Percentiles rank a stretch among this genome's conserved stretches.
Evolutionary conservation across 2,888 invertebrate species (phyloP).

Genomic region (Seira ritae): DNA sequence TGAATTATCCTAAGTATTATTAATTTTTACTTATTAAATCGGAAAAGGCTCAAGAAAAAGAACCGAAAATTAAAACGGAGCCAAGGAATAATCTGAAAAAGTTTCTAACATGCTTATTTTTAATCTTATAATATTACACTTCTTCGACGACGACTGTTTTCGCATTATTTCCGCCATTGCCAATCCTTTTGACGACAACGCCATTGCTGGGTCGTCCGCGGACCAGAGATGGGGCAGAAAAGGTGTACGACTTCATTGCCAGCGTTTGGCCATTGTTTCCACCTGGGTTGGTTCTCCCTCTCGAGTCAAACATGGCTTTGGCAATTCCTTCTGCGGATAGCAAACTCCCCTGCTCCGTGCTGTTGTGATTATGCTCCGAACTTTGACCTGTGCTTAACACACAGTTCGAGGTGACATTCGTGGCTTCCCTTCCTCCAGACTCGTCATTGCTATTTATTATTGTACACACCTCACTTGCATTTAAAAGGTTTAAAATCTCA

Average conservation of each 20-base stretch:
- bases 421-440: slow-evolving; percentile 56
- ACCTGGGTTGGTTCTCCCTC: slow-evolving; percentile 66
- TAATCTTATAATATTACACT: slow-evolving; percentile 41
- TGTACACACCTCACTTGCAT: slow-evolving; percentile 69
- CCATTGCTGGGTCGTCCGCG: slow-evolving; percentile 59
- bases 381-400: slow-evolving; percentile 67
- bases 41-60: slow-evolving; percentile 23
- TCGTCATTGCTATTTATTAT: slow-evolving; percentile 62
- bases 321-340: slow-evolving; percentile 53
- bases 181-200: slow-evolving; percentile 55
- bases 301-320: slow-evolving; percentile 59
- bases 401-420: slow-evolving; percentile 71
- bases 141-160: slow-evolving; percentile 62
- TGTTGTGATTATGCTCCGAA: slow-evolving; percentile 38
- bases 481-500: slow-evolving; percentile 68
- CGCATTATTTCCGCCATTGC: slow-evolving; percentile 57
- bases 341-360: slow-evolving; percentile 52
- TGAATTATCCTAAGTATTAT: slow-evolving; percentile 28
- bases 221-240: slow-evolving; percentile 55
- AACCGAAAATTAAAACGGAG: slow-evolving; percentile 43
- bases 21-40: slow-evolving; percentile 38
- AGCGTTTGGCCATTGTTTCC: slow-evolving; percentile 64
- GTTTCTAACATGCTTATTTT: background rate
- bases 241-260: slow-evolving; percentile 62
- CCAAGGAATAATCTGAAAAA: slow-evolving; percentile 20